Base-by-base conservation (phyloP, 2,797 vertebrate species). In the Salarias fasciatus region DNA sequence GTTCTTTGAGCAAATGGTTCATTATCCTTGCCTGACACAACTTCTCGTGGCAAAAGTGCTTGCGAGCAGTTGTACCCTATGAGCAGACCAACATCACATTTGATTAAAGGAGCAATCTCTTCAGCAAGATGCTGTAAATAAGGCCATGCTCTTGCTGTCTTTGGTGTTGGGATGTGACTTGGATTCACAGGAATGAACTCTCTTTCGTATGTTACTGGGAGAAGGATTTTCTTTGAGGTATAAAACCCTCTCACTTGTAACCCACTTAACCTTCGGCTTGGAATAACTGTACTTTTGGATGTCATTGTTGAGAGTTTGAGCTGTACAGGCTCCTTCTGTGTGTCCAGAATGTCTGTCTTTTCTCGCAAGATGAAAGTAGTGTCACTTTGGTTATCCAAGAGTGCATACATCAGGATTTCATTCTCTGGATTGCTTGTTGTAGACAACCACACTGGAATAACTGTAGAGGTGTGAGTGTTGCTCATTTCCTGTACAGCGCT, bases 1-100 rank as follows among this genome's bases (percentile, higher is more conserved):
- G 2, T 54, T 31, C 0, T 71, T 53, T 28, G 28, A 2, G 54
- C 43, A 37, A 64, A 54, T 40, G 53, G 47, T 40, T 70, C 60
- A 0, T 50, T 46, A 13, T 75, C 74, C 2, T 64, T 72, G 0
- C 71, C 59, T 10, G 55, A 18, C 7, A 77, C 44, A 1, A 77
- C 13, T 28, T 77, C 52, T 75, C 55, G 48, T 5, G 69, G 65
- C 28, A 70, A 0, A 50, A 77, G 11, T 3, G 61, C 65, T 58
- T 56, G 66, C 1, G 38, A 41, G 41, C 38, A n/a, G n/a, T n/a
- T n/a, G n/a, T n/a, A n/a, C n/a, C n/a, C n/a, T n/a, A n/a, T n/a
- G n/a, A n/a, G n/a, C 7, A 82, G 36, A 5, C 63, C n/a, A n/a
- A n/a, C n/a, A n/a, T n/a, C n/a, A n/a, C n/a, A n/a, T n/a, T n/a